Evolutionary conservation across 2,113 vertebrate species (phyloP), one percentile per base, ranked within the genome.

Genomic region (Entelurus aequoreus): DNA sequence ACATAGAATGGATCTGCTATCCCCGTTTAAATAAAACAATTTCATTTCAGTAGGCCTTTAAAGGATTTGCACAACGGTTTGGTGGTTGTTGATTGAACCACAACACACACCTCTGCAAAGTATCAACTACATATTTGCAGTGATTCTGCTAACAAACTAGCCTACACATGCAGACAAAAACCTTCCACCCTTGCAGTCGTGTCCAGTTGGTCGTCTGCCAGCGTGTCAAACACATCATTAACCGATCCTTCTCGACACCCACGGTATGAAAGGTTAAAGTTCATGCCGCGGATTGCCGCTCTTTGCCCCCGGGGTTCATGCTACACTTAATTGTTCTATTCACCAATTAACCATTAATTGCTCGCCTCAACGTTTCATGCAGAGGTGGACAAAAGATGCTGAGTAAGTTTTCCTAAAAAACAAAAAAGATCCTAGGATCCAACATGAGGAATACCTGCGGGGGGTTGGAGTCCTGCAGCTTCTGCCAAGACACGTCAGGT

Each of bases 271-370:
- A 49, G 60, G 49, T 65, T 12, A 50, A 63, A 82, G 76, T 79
- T 82, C 77, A 71, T 56, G 52, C 13, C 42, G 9, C 65, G 81
- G 79, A 87, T 85, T 82, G 79, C 66, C 61, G 62, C 72, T 69
- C 74, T 82, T 79, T 79, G 75, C 77, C 69, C 80, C 46, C 28
- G 4, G 37, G 49, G 55, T 65, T 61, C 72, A 69, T 62, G 70
- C 75, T 62, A 6, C 51, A 66, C 56, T 76, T 79, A 76, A 82
- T 82, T 75, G 66, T 76, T 78, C 64, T 48, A 57, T 76, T 82
- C 78, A 83, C 71, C 76, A 53, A 83, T 73, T 77, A 53, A 51
- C 54, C 48, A 53, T 57, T 69, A 78, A 76, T 78, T 52, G 47
- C 68, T 59, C 46, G 40, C 59, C 52, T 36, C 56, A 28, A 36